Evolutionary conservation across 2,113 vertebrate genomes (phyloP).

Genomic region (Dromas ardeola): DNA sequence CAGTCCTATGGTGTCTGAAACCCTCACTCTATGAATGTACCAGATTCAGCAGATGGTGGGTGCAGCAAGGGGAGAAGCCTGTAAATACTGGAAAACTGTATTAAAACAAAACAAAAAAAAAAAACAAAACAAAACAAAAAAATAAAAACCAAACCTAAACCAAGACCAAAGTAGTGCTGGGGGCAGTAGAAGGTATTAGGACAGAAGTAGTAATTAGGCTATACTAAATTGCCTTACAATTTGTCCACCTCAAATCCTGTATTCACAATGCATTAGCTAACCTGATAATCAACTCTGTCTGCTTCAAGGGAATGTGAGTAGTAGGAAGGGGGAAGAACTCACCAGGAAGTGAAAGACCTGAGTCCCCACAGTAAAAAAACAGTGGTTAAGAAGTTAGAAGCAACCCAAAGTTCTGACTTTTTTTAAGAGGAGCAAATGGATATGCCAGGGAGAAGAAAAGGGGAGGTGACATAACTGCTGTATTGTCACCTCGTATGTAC

Average conservation of each 20-base stretch:
- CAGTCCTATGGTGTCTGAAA: not conserved
- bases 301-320: not conserved
- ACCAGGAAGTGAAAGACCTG: not conserved
- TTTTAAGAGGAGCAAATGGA: not conserved
- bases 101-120: too few species aligned
- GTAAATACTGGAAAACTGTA: not conserved
- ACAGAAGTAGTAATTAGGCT: not conserved
- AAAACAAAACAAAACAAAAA: too few species aligned
- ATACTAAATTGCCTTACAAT: not conserved
- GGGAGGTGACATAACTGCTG: not conserved
- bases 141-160: not conserved
- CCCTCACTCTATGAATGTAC: too few species aligned
- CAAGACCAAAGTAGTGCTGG: not conserved
- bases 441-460: not conserved
- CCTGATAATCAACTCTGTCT: not conserved
- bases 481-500: not conserved
- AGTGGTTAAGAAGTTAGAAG: not conserved
- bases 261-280: not conserved
- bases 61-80: not conserved
- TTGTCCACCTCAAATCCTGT: not conserved
- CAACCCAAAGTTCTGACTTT: not conserved
- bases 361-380: not conserved
- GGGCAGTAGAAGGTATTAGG: not conserved
- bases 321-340: not conserved
- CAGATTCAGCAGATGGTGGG: not conserved